Percentiles rank a stretch among this genome's conserved stretches.
These are phyloP conservation scores for Dipodomys merriami DNA, from an alignment of 2,113 vertebrate species.

Conservation along the genomic window DNA sequence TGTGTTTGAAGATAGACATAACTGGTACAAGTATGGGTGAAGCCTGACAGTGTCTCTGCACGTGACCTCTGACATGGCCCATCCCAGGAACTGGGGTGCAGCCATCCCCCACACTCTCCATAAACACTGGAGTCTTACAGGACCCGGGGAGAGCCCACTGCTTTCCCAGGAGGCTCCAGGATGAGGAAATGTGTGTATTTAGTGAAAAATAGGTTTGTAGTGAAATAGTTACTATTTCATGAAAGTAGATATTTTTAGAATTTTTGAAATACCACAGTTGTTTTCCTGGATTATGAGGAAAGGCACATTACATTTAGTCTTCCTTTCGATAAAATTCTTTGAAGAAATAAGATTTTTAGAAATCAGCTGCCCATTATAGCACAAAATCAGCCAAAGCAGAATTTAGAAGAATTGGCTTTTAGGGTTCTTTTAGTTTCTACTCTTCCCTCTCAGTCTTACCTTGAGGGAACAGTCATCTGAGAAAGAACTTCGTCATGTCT, in stretches of 20 bases:
- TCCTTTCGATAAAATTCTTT: constrained; percentile 88
- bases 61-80: constrained; percentile 74
- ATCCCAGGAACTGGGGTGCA: constrained; percentile 83
- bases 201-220: constrained; percentile 93
- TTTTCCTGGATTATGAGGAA: constrained; percentile 90
- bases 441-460: constrained; percentile 72
- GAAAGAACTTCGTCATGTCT: constrained; percentile 78
- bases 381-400: constrained; percentile 90
- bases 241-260: constrained; percentile 93
- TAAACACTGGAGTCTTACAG: constrained; percentile 84
- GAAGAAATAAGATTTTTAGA: constrained; percentile 87
- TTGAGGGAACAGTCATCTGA: constrained; percentile 81
- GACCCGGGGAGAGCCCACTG: constrained; percentile 86
- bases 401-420: constrained; percentile 84
- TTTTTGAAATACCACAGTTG: constrained; percentile 90
- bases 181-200: constrained; percentile 90
- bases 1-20: constrained; percentile 81
- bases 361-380: constrained; percentile 87
- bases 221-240: constrained; percentile 92
- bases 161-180: constrained; percentile 86
- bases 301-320: constrained; percentile 90
- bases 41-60: constrained; percentile 73
- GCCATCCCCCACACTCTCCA: constrained; percentile 80
- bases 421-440: constrained; percentile 67
- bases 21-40: constrained; percentile 76